Evolutionary conservation across 30 jellyfish, hydroid and myxozoan genomes (phyloP).

Genomic region (Hydractinia echinata): DNA sequence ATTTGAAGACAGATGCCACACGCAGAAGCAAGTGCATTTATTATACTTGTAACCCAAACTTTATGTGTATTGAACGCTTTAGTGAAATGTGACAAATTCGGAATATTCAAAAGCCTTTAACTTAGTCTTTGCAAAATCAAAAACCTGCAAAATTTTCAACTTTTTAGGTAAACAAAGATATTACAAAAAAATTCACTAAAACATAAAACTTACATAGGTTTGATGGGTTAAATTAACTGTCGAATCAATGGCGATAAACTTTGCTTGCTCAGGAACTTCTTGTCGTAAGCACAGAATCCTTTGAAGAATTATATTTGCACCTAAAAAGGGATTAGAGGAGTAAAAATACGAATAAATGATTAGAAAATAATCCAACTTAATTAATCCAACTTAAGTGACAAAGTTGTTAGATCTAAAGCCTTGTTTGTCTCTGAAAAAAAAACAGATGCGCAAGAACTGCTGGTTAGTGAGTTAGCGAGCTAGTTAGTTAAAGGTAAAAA

Average conservation of each 20-base stretch:
- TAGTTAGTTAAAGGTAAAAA: too few species aligned
- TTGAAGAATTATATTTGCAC: constrained; percentile 81
- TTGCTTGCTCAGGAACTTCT: constrained; percentile 69
- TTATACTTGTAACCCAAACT: too few species aligned
- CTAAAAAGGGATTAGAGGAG: constrained; percentile 19
- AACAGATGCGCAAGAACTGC: not conserved
- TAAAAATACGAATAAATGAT: not conserved
- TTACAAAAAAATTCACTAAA: too few species aligned
- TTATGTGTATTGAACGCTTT: too few species aligned
- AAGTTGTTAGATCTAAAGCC: not conserved
- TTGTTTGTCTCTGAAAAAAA: not conserved
- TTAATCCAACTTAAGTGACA: not conserved
- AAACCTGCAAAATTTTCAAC: too few species aligned
- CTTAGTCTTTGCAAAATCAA: too few species aligned
- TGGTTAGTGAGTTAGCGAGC: too few species aligned
- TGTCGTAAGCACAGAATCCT: constrained; percentile 57
- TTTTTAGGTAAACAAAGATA: too few species aligned
- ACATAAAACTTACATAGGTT: constrained; percentile 52
- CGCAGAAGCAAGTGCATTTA: too few species aligned
- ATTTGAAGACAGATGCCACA: too few species aligned
- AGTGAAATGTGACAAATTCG: too few species aligned
- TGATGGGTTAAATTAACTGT: constrained; percentile 39
- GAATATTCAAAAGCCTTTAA: too few species aligned
- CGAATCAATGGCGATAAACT: constrained; percentile 59
- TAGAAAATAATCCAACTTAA: not conserved